Conservation (phyloP, 2,888 invertebrate species). For the Chloroclystis v-ata region DNA sequence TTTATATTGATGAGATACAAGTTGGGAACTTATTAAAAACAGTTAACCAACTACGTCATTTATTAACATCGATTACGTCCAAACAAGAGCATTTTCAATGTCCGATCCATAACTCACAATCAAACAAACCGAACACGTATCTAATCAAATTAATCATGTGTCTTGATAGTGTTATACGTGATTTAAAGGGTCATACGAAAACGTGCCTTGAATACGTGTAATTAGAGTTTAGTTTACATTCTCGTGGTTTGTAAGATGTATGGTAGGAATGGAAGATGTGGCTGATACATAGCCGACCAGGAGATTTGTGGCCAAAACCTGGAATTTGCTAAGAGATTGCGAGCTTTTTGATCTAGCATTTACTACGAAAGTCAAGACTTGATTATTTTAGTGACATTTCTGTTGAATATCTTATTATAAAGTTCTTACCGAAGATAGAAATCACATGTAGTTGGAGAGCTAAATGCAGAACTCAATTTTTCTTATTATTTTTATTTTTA, state of each 20-base stretch:
- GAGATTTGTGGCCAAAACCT: slow-evolving; percentile 15
- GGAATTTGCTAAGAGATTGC: slow-evolving; percentile 4
- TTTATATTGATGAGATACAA: too few species aligned
- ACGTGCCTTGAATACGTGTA: slow-evolving; percentile 45
- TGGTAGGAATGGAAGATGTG: slow-evolving; percentile 15
- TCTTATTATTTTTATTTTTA: too few species aligned
- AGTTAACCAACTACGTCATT: too few species aligned
- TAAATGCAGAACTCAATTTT: too few species aligned
- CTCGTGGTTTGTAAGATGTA: slow-evolving; percentile 17
- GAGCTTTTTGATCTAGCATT: neutral
- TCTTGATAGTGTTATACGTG: slow-evolving; percentile 56
- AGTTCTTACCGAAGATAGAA: too few species aligned
- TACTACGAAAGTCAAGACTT: too few species aligned
- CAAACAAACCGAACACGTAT: slow-evolving; percentile 23
- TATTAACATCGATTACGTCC: too few species aligned
- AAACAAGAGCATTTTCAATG: neutral
- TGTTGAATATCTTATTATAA: too few species aligned
- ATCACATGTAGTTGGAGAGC: too few species aligned
- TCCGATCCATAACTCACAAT: slow-evolving; percentile 31
- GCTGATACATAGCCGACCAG: slow-evolving; percentile 13
- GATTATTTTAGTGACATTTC: too few species aligned
- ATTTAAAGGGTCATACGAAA: slow-evolving; percentile 52
- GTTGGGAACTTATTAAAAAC: too few species aligned
- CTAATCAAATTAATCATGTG: slow-evolving; percentile 57
- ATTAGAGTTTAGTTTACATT: slow-evolving; percentile 32